Evolutionary conservation across 2,888 invertebrate genomes (phyloP), one percentile per base, ranked within the genome.

Genomic region (Cetonia aurata): DNA sequence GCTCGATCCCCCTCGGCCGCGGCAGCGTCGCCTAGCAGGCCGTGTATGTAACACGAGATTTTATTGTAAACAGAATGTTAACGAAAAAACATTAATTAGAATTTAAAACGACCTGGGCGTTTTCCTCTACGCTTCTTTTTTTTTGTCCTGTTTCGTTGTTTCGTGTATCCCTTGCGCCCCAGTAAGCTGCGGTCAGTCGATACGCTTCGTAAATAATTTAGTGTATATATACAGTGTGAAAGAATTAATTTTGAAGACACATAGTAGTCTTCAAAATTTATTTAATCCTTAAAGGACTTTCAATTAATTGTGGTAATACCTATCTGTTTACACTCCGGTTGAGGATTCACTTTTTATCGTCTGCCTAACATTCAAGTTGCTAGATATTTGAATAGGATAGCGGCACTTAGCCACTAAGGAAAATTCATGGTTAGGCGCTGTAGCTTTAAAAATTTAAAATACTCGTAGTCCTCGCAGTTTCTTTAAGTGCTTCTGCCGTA

Each of bases 41-140:
- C 44, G 53, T 25, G 46, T 73, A 78, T 77, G 79, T 78, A 79
- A 75, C 78, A 77, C 73, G 77, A 76, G 77, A 78, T 81, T 81
- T 81, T 79, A 80, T 80, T 81, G 81, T 82, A 80, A 82, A 82
- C 82, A 82, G 79, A 80, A 80, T 80, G 80, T 79, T 79, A 76
- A 79, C 77, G 77, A 77, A 78, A 78, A 77, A 78, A 77, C 79
- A 78, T 74, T 77, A 77, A 79, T 80, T 78, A 78, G 78, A 77
- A 79, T 77, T 77, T 78, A 75, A 77, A 78, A 79, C 75, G 73
- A 65, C 62, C 19, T 52, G 62, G 62, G 50, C 41, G 62, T 65
- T 65, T 50, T 56, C 13, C 33, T 56, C 33, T 37, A 31, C 31
- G 8, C 15, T 33, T 31, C 13, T 44, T 44, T 48, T 48, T 48